Conservation (phyloP, 2,113 vertebrate genomes). For the Dasyprocta punctata region DNA sequence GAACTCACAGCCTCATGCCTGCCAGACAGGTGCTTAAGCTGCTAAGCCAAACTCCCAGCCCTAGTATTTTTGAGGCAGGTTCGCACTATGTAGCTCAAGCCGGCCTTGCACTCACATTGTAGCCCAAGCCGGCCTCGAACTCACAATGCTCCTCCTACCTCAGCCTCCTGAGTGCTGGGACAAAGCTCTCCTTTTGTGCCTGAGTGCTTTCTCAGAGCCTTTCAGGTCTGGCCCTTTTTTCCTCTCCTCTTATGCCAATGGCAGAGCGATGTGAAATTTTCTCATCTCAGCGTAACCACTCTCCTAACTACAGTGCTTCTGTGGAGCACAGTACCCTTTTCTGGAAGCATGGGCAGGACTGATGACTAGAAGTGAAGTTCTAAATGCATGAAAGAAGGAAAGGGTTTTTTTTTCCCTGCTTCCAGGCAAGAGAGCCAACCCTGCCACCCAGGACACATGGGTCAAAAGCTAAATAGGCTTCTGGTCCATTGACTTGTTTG, state of each 20-base stretch:
- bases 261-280: not conserved
- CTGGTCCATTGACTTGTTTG: not conserved
- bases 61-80: too few species aligned
- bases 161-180: too few species aligned
- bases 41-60: too few species aligned
- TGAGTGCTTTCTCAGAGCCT: not conserved
- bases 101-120: too few species aligned
- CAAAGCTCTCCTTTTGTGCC: not conserved
- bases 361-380: not conserved
- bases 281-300: not conserved
- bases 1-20: too few species aligned
- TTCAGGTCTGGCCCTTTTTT: not conserved
- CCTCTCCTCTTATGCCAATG: not conserved
- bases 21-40: too few species aligned
- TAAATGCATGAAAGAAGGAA: not conserved
- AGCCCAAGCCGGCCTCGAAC: too few species aligned
- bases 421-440: not conserved
- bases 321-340: conserved; percentile 18
- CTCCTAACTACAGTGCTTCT: conserved; percentile 15
- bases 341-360: not conserved
- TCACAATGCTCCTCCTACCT: too few species aligned
- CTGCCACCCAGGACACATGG: not conserved
- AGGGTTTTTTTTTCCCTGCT: not conserved
- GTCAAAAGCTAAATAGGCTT: not conserved
- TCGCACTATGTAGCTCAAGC: too few species aligned